These are phyloP conservation scores for Siniperca scherzeri DNA, from an alignment of 2,797 vertebrate genomes.

Conservation along the genomic window DNA sequence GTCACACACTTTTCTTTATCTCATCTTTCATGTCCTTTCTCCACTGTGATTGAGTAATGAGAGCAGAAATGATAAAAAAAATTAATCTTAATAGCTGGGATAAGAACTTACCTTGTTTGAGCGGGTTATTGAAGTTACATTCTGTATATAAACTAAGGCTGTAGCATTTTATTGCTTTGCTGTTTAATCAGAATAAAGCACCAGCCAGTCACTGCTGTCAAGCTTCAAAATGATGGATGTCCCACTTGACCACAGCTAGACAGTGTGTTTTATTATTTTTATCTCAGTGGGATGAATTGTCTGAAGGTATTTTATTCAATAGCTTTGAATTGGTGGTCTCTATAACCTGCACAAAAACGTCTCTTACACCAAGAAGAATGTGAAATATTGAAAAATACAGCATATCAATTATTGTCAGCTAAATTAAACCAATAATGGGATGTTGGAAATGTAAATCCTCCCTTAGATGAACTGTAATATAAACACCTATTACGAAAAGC, in stretches of 20 bases:
- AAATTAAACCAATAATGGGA: constrained; percentile 30
- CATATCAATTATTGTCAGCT: constrained; percentile 7
- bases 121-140: constrained; percentile 31
- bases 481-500: constrained; percentile 33
- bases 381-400: constrained; percentile 8
- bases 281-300: constrained; percentile 46
- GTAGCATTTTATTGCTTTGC: constrained; percentile 51
- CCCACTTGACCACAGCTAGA: constrained; percentile 63
- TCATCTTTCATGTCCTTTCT: constrained; percentile 21
- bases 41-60: constrained; percentile 29
- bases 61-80: constrained; percentile 32
- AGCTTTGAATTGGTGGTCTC: constrained; percentile 28
- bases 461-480: constrained; percentile 19
- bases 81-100: constrained; percentile 44
- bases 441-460: not conserved
- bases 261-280: constrained; percentile 62
- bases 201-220: constrained; percentile 55
- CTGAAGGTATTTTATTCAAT: constrained; percentile 48
- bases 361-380: not conserved
- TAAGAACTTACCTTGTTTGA: constrained; percentile 46
- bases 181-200: constrained; percentile 67
- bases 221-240: constrained; percentile 62
- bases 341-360: constrained; percentile 18
- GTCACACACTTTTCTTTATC: constrained; percentile 6
- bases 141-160: constrained; percentile 51